Percentiles rank a stretch among this genome's conserved stretches.
Conservation (phyloP, 2,888 invertebrate genomes). For the Dryococelus australis region DNA sequence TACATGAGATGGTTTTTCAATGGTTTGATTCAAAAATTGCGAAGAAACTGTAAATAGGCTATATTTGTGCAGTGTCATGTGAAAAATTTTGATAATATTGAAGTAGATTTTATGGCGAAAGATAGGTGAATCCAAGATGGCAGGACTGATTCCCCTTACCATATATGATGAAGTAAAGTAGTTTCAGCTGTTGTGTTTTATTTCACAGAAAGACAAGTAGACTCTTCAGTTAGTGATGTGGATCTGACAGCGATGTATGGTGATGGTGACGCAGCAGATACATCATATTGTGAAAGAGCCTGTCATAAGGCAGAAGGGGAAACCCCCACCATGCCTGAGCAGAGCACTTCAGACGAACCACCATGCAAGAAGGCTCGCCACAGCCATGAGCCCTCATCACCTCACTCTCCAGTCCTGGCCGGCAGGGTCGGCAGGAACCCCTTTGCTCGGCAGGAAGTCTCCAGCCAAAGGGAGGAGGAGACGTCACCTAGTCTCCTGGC, state of each 20-base stretch:
- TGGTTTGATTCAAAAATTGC: no score
- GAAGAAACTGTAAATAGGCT: no score
- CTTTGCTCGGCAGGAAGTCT: constrained; percentile 29
- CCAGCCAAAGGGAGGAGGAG: neutral
- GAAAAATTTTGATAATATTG: no score
- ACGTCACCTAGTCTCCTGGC: constrained; percentile 4
- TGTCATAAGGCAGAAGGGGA: neutral
- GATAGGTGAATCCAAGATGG: no score
- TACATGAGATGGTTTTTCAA: no score
- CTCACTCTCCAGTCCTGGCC: constrained; percentile 34
- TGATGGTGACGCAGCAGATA: neutral
- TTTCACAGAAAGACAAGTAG: neutral
- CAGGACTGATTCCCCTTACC: no score
- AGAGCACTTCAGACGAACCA: neutral
- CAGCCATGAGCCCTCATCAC: neutral
- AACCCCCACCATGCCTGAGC: neutral
- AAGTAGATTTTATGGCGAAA: no score
- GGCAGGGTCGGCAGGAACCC: constrained; percentile 32
- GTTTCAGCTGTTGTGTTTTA: neutral
- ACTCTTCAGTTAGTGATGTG: constrained; percentile 3
- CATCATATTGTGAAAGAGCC: neutral
- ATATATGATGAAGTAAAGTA: no score
- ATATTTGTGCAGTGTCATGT: no score
- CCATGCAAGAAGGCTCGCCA: neutral
- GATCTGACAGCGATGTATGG: constrained; percentile 35